phyloP scores from a whole-genome alignment of 2,888 invertebrate genomes.

The Drosophila suboccidentalis region DNA sequence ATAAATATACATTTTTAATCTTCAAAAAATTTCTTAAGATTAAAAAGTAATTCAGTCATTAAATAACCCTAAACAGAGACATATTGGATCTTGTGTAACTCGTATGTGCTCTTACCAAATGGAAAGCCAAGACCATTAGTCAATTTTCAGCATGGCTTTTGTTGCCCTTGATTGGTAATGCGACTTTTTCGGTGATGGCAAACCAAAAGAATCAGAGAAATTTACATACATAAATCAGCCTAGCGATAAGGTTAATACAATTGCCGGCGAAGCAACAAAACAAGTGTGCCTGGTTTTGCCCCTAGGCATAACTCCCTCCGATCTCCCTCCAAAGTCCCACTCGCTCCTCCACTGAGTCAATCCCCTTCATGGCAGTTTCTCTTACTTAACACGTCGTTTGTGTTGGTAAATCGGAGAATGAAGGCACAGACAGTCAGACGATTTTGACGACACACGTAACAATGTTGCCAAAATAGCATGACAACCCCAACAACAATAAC shows the following conservation, averaged over 20 bases:
- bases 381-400: constrained; percentile 69
- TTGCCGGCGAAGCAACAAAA: constrained; percentile 8
- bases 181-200: constrained; percentile 40
- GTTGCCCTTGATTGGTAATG: constrained; percentile 42
- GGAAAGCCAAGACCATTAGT: constrained; percentile 50
- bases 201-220: constrained; percentile 30
- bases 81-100: not conserved
- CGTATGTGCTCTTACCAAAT: not conserved
- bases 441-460: constrained; percentile 63
- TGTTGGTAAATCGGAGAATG: constrained; percentile 50
- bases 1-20: not conserved
- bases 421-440: constrained; percentile 56
- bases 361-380: constrained; percentile 28
- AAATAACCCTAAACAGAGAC: not conserved
- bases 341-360: not conserved
- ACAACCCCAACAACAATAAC: constrained; percentile 55
- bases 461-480: constrained; percentile 75
- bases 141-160: constrained; percentile 29
- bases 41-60: not conserved
- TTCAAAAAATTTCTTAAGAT: not conserved
- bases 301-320: not conserved
- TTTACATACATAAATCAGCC: constrained; percentile 71
- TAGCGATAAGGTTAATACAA: constrained; percentile 73
- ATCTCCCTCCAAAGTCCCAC: not conserved
- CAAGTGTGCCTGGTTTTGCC: not conserved